These are phyloP conservation scores for Phylloscopus collybita DNA, from an alignment of 2,797 vertebrate species.

Conservation along the genomic window DNA sequence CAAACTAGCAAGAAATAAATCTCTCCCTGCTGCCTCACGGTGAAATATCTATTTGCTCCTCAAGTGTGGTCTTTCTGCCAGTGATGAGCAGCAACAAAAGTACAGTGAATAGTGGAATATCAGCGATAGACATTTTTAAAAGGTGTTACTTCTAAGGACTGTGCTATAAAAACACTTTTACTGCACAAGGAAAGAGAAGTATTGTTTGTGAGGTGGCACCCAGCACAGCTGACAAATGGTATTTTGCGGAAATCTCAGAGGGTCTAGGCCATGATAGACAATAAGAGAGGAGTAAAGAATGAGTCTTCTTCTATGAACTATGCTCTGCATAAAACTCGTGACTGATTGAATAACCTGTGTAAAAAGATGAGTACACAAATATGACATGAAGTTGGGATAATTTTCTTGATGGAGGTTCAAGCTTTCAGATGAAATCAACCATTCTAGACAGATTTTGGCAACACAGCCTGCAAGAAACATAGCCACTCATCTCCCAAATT, in stretches of 20 bases:
- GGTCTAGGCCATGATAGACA: neutral
- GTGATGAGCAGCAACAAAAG: neutral
- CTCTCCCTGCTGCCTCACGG: accelerated
- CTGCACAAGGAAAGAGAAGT: neutral
- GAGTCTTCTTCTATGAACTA: neutral
- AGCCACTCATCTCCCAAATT: neutral
- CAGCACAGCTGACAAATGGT: neutral
- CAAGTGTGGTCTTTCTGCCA: neutral
- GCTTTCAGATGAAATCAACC: neutral
- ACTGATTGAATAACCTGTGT: neutral
- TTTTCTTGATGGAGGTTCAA: neutral
- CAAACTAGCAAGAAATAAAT: neutral
- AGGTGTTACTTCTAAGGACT: neutral
- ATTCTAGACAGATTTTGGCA: neutral
- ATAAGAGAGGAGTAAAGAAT: neutral
- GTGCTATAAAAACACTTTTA: neutral
- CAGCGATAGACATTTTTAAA: neutral
- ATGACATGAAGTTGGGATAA: accelerated
- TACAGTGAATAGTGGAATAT: neutral
- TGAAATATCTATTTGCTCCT: neutral
- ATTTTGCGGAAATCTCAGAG: neutral
- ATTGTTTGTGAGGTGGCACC: neutral
- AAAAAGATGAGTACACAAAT: neutral
- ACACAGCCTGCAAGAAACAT: neutral
- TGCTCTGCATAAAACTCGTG: neutral